These are phyloP conservation scores for Augiades crinisus DNA, from an alignment of 2,888 invertebrate genomes.

Conservation along the genomic window DNA sequence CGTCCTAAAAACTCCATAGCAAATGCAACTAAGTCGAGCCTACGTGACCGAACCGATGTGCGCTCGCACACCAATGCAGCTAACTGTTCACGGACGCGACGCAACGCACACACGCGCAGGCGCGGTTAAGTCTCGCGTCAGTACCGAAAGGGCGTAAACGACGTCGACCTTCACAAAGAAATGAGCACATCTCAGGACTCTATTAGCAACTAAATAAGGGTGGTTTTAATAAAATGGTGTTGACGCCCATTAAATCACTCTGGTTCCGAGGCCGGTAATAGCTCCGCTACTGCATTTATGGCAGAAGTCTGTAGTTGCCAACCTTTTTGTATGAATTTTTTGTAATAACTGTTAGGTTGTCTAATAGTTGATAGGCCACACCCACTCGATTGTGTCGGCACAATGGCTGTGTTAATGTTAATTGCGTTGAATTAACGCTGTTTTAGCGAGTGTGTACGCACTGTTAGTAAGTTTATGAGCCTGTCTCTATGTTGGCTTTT, in stretches of 20 bases:
- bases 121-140: slow-evolving; percentile 57
- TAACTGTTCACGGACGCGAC: slow-evolving; percentile 42
- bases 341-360: slow-evolving; percentile 51
- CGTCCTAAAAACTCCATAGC: slow-evolving; percentile 58
- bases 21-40: slow-evolving; percentile 55
- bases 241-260: slow-evolving; percentile 41
- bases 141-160: slow-evolving; percentile 46
- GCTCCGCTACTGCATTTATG: slow-evolving; percentile 79
- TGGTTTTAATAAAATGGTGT: slow-evolving; percentile 37
- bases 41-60: slow-evolving; percentile 75
- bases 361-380: slow-evolving; percentile 20
- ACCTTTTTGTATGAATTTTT: slow-evolving; percentile 66
- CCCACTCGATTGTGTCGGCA: slow-evolving; percentile 23
- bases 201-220: slow-evolving; percentile 39
- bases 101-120: slow-evolving; percentile 51
- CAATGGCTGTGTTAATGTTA: slow-evolving; percentile 22
- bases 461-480: slow-evolving; percentile 11
- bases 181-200: slow-evolving; percentile 55
- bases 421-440: slow-evolving; percentile 23
- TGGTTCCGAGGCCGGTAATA: slow-evolving; percentile 43
- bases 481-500: slow-evolving; percentile 6
- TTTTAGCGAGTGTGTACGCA: slow-evolving; percentile 22
- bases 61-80: slow-evolving; percentile 53
- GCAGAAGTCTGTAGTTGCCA: slow-evolving; percentile 63
- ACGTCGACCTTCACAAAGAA: slow-evolving; percentile 76